Evolutionary conservation across 1,140 invertebrate genomes (phyloP).

Genomic region (Drosophila azteca): DNA sequence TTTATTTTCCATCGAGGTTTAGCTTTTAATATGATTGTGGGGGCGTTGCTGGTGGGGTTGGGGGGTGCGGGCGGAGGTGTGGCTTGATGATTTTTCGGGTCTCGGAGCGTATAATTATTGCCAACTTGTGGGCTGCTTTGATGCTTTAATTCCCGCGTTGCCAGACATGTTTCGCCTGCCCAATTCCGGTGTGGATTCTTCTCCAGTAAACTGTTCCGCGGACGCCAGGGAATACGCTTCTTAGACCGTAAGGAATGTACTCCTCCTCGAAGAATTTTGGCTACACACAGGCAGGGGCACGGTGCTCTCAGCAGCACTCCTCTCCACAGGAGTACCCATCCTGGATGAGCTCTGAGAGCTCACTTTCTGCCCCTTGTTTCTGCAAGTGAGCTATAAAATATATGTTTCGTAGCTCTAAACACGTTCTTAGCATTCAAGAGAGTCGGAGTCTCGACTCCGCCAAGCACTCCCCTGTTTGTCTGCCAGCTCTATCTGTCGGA

Average conservation of each 20-base stretch:
- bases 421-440: slow-evolving; percentile 67
- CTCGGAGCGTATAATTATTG: slow-evolving; percentile 22
- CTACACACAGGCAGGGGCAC: too few species aligned
- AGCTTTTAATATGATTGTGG: slow-evolving; percentile 65
- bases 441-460: slow-evolving; percentile 21
- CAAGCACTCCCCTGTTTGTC: slow-evolving; percentile 23
- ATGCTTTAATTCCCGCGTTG: slow-evolving; percentile 21
- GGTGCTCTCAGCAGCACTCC: neutral
- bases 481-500: slow-evolving; percentile 44
- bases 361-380: neutral
- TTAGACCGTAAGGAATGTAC: too few species aligned
- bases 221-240: too few species aligned
- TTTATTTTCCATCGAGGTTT: slow-evolving; percentile 68
- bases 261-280: slow-evolving; percentile 8
- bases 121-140: slow-evolving; percentile 30
- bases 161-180: slow-evolving; percentile 38
- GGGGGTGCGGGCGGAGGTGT: neutral
- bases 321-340: neutral
- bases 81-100: slow-evolving; percentile 57
- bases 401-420: slow-evolving; percentile 39
- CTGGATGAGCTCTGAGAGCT: neutral
- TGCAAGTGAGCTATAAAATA: slow-evolving; percentile 41
- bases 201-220: too few species aligned
- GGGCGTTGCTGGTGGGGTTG: neutral
- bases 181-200: neutral